phyloP scores from a whole-genome alignment of 2,797 vertebrate species.

The Otolemur crassicaudatus region DNA sequence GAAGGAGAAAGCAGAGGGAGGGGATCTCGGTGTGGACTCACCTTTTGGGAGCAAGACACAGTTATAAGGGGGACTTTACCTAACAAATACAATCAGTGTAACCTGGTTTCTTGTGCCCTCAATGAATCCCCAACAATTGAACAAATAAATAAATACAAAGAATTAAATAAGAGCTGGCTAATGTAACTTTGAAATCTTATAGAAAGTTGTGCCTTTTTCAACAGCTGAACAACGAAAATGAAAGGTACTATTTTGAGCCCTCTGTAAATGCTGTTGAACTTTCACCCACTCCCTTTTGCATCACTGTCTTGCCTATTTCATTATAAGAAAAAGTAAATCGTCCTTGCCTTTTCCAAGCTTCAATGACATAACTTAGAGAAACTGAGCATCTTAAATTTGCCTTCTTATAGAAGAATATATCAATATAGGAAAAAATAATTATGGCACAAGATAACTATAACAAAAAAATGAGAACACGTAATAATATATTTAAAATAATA shows the following conservation, averaged over 20 bases:
- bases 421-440: background rate
- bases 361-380: background rate
- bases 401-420: background rate
- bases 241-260: background rate
- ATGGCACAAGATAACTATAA: background rate
- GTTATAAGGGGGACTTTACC: too few species aligned
- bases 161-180: background rate
- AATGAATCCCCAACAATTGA: too few species aligned
- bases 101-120: too few species aligned
- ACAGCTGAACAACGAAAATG: background rate
- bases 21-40: too few species aligned
- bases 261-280: background rate
- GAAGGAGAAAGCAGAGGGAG: too few species aligned
- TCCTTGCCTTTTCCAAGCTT: slow-evolving; percentile 6
- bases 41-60: too few species aligned
- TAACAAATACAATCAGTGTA: too few species aligned
- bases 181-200: background rate
- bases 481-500: slow-evolving; percentile 60
- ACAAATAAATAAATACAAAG: background rate
- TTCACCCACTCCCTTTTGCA: background rate
- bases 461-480: slow-evolving; percentile 30
- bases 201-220: background rate
- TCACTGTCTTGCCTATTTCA: background rate
- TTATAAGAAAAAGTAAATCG: background rate
- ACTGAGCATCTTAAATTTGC: background rate